phyloP scores from a whole-genome alignment of 2,113 vertebrate species.

The Columbina picui region DNA sequence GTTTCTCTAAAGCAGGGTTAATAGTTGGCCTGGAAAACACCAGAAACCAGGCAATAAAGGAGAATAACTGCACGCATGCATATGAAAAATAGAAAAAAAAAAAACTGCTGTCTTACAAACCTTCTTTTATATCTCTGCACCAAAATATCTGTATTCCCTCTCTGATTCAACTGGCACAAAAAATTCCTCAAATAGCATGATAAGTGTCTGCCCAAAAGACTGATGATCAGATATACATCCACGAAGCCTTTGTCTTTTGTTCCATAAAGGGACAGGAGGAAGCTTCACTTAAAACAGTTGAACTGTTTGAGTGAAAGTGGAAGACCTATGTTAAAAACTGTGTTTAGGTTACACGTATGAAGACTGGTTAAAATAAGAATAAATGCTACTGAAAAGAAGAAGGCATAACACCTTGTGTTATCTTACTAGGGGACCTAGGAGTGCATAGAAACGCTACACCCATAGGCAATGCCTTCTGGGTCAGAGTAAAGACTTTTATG shows the following conservation, averaged over 20 bases:
- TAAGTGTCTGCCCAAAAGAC: background rate
- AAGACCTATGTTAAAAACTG: background rate
- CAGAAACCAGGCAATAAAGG: background rate
- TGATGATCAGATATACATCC: background rate
- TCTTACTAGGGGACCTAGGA: background rate
- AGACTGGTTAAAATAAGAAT: background rate
- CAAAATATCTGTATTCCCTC: background rate
- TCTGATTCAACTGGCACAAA: background rate
- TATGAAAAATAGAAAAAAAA: background rate
- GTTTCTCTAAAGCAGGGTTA: background rate
- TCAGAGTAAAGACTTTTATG: background rate
- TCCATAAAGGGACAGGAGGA: background rate
- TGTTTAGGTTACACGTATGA: background rate
- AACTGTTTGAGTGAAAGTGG: background rate
- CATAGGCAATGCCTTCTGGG: too few species aligned
- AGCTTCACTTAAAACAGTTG: background rate
- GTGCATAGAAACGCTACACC: accelerated
- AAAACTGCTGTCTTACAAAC: background rate
- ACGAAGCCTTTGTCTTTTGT: background rate
- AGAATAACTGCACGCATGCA: background rate
- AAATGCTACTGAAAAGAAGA: background rate
- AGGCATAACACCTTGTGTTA: background rate
- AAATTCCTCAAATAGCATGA: background rate
- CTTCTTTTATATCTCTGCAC: background rate
- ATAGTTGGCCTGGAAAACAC: background rate